Percentiles rank a stretch among this genome's conserved stretches.
phyloP scores from a whole-genome alignment of 2,888 invertebrate genomes.

The Timema cristinae region DNA sequence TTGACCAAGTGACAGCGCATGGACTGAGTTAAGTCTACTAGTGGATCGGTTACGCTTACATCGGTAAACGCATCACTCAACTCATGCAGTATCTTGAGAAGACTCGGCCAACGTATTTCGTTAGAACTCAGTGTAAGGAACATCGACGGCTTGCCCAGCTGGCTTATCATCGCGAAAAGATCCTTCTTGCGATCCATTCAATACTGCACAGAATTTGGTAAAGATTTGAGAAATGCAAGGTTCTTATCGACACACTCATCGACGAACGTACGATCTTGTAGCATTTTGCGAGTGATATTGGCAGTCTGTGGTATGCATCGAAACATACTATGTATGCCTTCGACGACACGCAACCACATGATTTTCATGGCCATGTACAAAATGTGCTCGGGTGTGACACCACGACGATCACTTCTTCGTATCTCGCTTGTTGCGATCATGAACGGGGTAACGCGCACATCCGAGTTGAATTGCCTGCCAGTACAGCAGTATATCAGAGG shows the following conservation, averaged over 20 bases:
- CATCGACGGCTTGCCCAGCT: slow-evolving; percentile 42
- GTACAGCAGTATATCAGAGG: slow-evolving; percentile 43
- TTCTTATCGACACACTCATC: slow-evolving; percentile 1
- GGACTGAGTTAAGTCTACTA: slow-evolving; percentile 27
- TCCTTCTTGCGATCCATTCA: not conserved
- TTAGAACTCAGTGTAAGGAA: slow-evolving; percentile 45
- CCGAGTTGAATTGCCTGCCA: slow-evolving; percentile 31
- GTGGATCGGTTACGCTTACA: slow-evolving; percentile 11
- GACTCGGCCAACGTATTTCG: slow-evolving; percentile 41
- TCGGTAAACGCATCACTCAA: slow-evolving; percentile 26
- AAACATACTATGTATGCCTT: slow-evolving; percentile 35
- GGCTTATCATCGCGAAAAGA: slow-evolving; percentile 42
- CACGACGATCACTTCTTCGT: slow-evolving; percentile 42
- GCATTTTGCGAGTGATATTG: slow-evolving; percentile 5
- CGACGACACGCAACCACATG: slow-evolving; percentile 35
- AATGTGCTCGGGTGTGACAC: slow-evolving; percentile 40
- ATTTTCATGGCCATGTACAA: slow-evolving; percentile 45
- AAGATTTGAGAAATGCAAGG: slow-evolving; percentile 5
- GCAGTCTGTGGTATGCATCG: slow-evolving; percentile 36
- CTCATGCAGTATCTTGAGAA: slow-evolving; percentile 41
- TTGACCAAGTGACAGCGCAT: slow-evolving; percentile 33
- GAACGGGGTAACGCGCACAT: slow-evolving; percentile 40
- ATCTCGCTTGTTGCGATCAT: slow-evolving; percentile 43
- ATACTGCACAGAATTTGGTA: not conserved
- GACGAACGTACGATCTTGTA: not conserved